Percentiles rank a stretch among this genome's conserved stretches.
Evolutionary conservation across 1,140 invertebrate species (phyloP).

Genomic region (Bicyclus anynana): DNA sequence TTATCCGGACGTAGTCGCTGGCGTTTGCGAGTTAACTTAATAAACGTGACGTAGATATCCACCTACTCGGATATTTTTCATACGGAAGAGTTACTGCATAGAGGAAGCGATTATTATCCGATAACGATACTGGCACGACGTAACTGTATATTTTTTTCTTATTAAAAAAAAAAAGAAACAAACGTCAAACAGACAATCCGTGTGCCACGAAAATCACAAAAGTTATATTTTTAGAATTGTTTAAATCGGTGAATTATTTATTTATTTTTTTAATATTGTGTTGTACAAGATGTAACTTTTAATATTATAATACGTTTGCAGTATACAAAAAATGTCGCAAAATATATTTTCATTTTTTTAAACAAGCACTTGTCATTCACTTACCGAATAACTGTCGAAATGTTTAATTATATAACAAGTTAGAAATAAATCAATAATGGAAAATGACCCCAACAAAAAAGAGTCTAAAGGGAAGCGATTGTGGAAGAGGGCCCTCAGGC

Average conservation of each 20-base stretch:
- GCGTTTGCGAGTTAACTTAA: too few relatives aligned
- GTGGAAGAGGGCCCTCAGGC: constrained; percentile 57
- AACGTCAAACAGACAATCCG: constrained; percentile 15
- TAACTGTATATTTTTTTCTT: background rate
- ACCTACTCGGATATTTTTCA: too few relatives aligned
- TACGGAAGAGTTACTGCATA: background rate
- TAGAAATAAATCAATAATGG: constrained; percentile 60
- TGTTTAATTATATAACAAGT: constrained; percentile 29
- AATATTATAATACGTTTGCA: constrained; percentile 2
- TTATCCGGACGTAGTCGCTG: too few relatives aligned
- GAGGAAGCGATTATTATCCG: background rate
- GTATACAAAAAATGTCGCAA: constrained; percentile 10
- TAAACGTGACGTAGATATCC: too few relatives aligned
- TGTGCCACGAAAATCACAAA: constrained; percentile 14
- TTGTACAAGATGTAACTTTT: constrained; percentile 12
- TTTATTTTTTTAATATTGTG: constrained; percentile 7
- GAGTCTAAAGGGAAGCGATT: constrained; percentile 67
- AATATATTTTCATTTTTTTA: too few relatives aligned
- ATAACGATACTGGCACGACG: constrained; percentile 16
- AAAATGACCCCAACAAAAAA: constrained; percentile 72
- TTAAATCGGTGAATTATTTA: constrained; percentile 2
- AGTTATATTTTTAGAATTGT: constrained; percentile 13
- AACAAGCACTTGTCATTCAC: too few relatives aligned
- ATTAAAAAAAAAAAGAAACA: constrained; percentile 1
- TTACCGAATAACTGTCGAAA: too few relatives aligned